Evolutionary conservation across 2,797 vertebrate genomes (phyloP), one percentile per base, ranked within the genome.

Genomic region (Gastrophryne carolinensis): DNA sequence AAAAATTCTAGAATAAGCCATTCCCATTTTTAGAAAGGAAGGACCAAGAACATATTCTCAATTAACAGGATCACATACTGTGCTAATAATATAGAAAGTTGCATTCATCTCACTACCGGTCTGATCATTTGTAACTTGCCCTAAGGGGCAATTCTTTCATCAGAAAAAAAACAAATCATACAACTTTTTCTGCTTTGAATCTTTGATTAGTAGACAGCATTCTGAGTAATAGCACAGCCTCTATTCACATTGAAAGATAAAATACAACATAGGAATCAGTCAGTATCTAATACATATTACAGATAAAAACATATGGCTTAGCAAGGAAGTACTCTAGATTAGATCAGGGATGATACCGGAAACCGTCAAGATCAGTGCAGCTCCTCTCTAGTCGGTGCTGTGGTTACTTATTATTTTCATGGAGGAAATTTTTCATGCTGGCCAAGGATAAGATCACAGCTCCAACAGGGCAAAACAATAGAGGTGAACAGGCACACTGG

Each of bases 281-380:
- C 63, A 13, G 12, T 27, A 50, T 23, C 52, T 2, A 44, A 24
- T 9, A 47, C 11, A 61, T 21, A 35, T 37, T 19, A 32, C 7
- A 50, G 24, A 41, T 39, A 41, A 27, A 60, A 60, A 52, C 24
- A 52, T 67, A 75, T 75, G 72, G 72, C 63, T 75, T 75, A 26
- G 41, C 30, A 24, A 50, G 63, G 17, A 35, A 35, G 32, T 19
- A 5, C 7, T n/a, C 39, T 5, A 11, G 9, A 39, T 15, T 12
- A n/a, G n/a, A n/a, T n/a, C n/a, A n/a, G n/a, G n/a, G n/a, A n/a
- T n/a, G n/a, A n/a, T n/a, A n/a, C n/a, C n/a, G n/a, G n/a, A n/a
- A n/a, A n/a, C n/a, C n/a, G n/a, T n/a, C n/a, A n/a, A n/a, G n/a
- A n/a, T n/a, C n/a, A n/a, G n/a, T n/a, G n/a, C n/a, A n/a, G n/a